A percentile compares a stretch with the other conserved stretches of the same genome.
Conservation (phyloP, 2,113 vertebrate species). For the Motacilla tschutschensis region DNA sequence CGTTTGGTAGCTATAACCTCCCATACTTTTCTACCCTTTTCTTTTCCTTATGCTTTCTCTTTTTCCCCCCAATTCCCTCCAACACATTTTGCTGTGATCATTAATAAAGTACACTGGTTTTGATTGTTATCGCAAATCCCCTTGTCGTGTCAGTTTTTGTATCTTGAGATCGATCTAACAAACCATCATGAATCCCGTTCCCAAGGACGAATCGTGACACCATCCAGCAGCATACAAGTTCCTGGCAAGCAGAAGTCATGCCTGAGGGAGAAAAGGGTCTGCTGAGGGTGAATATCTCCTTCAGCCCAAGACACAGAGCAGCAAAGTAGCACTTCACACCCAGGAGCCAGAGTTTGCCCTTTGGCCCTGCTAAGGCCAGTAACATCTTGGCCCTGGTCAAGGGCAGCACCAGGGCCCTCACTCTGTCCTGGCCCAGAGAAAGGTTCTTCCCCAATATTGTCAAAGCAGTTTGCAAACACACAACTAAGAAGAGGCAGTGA, state of each 20-base stretch:
- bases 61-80: no score
- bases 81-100: no score
- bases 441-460: not conserved
- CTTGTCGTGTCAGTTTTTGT: no score
- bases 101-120: no score
- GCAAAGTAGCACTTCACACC: not conserved
- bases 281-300: not conserved
- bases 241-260: not conserved
- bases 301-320: not conserved
- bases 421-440: accelerated
- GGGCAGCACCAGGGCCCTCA: not conserved
- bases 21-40: no score
- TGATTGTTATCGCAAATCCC: no score
- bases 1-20: no score
- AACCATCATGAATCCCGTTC: no score
- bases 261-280: not conserved
- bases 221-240: not conserved
- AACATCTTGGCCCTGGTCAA: not conserved
- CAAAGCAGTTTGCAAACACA: not conserved
- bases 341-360: not conserved
- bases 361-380: not conserved
- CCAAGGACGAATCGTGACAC: no score
- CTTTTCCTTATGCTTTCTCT: no score
- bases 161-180: no score
- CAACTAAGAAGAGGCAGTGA: not conserved